Base-by-base conservation (phyloP, 2,797 vertebrate species). In the Anabas testudineus region DNA sequence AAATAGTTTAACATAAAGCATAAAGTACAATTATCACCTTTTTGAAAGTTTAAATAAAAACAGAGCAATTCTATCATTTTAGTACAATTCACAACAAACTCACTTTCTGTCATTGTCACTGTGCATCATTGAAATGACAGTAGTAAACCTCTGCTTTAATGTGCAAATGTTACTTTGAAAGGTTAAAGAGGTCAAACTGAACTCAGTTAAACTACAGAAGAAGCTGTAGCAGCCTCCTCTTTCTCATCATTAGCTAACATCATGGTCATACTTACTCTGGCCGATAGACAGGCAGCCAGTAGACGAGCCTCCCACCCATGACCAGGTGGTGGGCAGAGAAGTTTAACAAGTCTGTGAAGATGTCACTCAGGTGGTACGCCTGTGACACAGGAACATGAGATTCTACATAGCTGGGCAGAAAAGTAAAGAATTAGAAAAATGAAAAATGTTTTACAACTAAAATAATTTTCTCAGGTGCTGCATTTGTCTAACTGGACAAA, bases 211-310 rank as follows among this genome's bases (percentile, higher is more conserved):
- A 15, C 24, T n/a, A 22, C 10, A 43, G 36, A 19, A 57, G 49
- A 37, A 5, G 2, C 15, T n/a, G 34, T 26, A 49, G 12, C 28
- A 41, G 12, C 21, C 1, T 66, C 10, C 30, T 41, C 26, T 13
- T 10, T 53, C 26, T 19, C 6, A 46, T 49, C n/a, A 45, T 3
- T 0, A 15, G 21, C 24, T 24, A 22, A 55, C 7, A 5, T 12
- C 0, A 15, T 4, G 9, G 43, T 7, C 19, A 12, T 85, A 96
- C 97, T 84, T 94, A 99, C 98, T 99, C 98, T 83, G 97, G 96
- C 67, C 90, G 96, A 92, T 98, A 97, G 66, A 98, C 72, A 0
- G 98, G 98, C 78, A 99, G 90, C 98, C 98, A 99, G 81, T 99
- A 99, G 32, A 99, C 97, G 0, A 99, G 87, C 87, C 97, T 94